phyloP scores from a whole-genome alignment of 2,797 vertebrate genomes.

The Cossypha polioptera region DNA sequence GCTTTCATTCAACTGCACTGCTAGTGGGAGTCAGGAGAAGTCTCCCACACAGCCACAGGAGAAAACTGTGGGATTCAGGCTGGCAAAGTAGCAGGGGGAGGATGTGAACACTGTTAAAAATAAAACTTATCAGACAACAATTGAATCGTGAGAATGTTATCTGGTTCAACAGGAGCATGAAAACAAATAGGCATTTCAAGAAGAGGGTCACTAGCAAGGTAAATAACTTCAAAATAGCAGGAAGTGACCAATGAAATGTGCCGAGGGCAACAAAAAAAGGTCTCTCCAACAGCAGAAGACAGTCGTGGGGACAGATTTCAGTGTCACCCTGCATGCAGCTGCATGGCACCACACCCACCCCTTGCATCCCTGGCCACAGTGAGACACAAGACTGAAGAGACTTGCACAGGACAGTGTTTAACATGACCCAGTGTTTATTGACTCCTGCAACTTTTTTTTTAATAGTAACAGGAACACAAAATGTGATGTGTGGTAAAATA shows the following conservation, averaged over 20 bases:
- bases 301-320: fast-evolving
- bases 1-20: not conserved
- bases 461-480: conserved; percentile 54
- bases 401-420: conserved; percentile 11
- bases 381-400: not conserved
- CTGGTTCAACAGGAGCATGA: conserved; percentile 57
- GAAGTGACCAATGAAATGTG: conserved; percentile 33
- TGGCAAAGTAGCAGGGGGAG: conserved; percentile 33
- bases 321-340: not conserved
- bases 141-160: conserved; percentile 69
- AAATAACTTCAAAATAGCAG: conserved; percentile 69
- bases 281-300: not conserved
- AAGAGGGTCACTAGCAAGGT: conserved; percentile 55
- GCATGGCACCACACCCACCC: not conserved
- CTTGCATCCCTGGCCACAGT: not conserved
- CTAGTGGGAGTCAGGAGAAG: not conserved
- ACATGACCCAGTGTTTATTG: conserved; percentile 61
- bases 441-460: not conserved
- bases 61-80: not conserved
- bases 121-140: conserved; percentile 69
- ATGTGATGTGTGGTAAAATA: conserved; percentile 4
- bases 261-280: not conserved
- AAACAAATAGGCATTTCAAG: conserved; percentile 60
- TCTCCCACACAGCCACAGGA: not conserved
- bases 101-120: conserved; percentile 66